Base-by-base conservation (phyloP, 2,797 vertebrate species). In the Percopsis omiscomaycus region DNA sequence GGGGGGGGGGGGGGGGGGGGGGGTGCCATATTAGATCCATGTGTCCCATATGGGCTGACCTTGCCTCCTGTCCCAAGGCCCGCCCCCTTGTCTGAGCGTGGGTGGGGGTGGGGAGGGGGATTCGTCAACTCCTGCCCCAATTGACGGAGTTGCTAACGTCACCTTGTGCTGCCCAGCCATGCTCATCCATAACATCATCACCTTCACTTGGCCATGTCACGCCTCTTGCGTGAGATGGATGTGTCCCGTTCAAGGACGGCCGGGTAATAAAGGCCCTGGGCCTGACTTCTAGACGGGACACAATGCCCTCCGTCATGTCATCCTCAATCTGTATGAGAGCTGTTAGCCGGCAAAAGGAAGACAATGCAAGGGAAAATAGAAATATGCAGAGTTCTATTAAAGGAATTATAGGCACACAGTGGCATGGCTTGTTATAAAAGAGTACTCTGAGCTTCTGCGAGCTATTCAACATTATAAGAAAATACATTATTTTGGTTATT, bases 121-220 rank as follows among this genome's bases (percentile, higher is more conserved):
- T 79, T 77, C 71, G 77, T 87, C 81, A 83, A 56, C 67, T 65
- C 59, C 55, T 60, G 68, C 60, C 61, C 67, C 10, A 65, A 78
- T 73, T 89, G 87, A 92, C 79, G 15, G 81, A 89, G 84, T 72
- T 70, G 74, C 74, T 78, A 60, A 74, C 64, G 48, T 90, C 80
- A 86, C 89, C 91, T 91, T 90, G 89, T 84, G 80, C 82, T 78
- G 80, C 77, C 82, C 81, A 59, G 47, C 71, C 73, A 59, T 67
- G 75, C 84, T 84, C 89, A 92, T 92, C 81, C 85, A 89, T 90
- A 86, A 88, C 83, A 80, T 79, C 81, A 85, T 90, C 89, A 89
- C 91, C 88, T 90, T 90, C 84, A 84, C 88, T 87, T 84, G 81
- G 81, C 80, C 69, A 68, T 87, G 86, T 78, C 84, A 82, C 61